phyloP scores from a whole-genome alignment of 1,140 invertebrate species.

The Stratiolaelaps scimitus region DNA sequence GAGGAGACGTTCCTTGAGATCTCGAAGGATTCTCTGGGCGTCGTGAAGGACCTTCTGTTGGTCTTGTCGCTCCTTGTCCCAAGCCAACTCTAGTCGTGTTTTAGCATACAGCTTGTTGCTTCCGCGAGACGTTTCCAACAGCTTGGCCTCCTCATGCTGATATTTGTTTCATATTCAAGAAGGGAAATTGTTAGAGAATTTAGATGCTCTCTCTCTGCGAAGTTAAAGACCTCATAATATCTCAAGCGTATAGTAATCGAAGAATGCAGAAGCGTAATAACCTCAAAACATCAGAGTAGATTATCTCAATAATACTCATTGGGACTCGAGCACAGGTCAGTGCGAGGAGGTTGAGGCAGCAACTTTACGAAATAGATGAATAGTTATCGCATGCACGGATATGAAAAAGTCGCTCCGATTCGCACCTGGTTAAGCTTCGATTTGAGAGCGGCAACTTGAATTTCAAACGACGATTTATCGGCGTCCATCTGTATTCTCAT shows the following conservation, averaged over 20 bases:
- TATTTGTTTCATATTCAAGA: slow-evolving; percentile 52
- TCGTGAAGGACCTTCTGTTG: slow-evolving; percentile 76
- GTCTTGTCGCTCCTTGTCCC: slow-evolving; percentile 87
- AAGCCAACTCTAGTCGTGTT: slow-evolving; percentile 77
- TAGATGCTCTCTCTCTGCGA: too few relatives aligned
- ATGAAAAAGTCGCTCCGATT: too few relatives aligned
- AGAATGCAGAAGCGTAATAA: too few relatives aligned
- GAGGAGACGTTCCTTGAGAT: slow-evolving; percentile 48
- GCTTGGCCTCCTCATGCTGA: slow-evolving; percentile 45
- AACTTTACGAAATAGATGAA: too few relatives aligned
- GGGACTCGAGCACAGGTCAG: too few relatives aligned
- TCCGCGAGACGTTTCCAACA: slow-evolving; percentile 39
- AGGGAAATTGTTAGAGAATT: too few relatives aligned
- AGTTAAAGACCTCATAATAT: too few relatives aligned
- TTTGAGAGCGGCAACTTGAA: slow-evolving; percentile 74
- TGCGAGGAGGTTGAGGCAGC: too few relatives aligned
- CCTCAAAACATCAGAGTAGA: too few relatives aligned
- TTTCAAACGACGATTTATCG: slow-evolving; percentile 70
- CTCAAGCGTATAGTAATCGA: too few relatives aligned
- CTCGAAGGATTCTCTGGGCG: slow-evolving; percentile 74
- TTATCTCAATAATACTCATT: too few relatives aligned
- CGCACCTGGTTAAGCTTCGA: slow-evolving; percentile 75
- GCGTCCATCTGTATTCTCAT: slow-evolving; percentile 76
- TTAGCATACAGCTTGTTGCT: slow-evolving; percentile 67
- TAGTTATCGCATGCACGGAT: too few relatives aligned